phyloP scores from a whole-genome alignment of 2,888 invertebrate genomes.

The Latrodectus elegans region DNA sequence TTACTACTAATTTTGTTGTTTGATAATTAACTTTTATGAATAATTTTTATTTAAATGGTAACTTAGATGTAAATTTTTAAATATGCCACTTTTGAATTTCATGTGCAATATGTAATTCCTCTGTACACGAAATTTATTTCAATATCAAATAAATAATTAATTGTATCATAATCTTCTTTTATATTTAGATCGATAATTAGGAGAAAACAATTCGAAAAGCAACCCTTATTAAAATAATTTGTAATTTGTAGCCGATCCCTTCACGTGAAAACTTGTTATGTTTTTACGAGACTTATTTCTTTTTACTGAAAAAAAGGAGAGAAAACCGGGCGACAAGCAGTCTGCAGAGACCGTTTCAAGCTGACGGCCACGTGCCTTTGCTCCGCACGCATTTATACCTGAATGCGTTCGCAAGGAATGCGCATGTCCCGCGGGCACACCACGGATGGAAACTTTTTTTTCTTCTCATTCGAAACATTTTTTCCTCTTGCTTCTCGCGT shows the following conservation, averaged over 20 bases:
- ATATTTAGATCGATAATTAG: no score
- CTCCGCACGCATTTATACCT: conserved; percentile 43
- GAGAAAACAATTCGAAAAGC: no score
- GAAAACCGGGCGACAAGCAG: conserved; percentile 46
- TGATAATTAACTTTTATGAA: no score
- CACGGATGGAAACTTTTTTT: not conserved
- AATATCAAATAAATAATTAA: no score
- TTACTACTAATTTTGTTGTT: no score
- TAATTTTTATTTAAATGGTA: no score
- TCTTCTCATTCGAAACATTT: conserved; percentile 10
- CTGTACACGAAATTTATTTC: no score
- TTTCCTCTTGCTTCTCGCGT: conserved; percentile 21
- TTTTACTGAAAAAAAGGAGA: not conserved
- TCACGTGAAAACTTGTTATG: not conserved
- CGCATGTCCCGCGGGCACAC: conserved; percentile 31
- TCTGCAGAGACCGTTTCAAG: conserved; percentile 35
- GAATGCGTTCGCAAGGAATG: conserved; percentile 40
- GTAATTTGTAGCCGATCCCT: conserved; percentile 3
- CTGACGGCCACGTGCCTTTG: conserved; percentile 47
- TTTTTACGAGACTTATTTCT: conserved; percentile 21
- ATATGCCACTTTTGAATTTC: no score
- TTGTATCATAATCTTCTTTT: no score
- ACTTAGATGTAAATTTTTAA: no score
- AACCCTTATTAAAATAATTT: not conserved
- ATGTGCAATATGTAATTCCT: no score